phyloP scores from a whole-genome alignment of 2,113 vertebrate species.

The Syngnathoides biaculeatus region DNA sequence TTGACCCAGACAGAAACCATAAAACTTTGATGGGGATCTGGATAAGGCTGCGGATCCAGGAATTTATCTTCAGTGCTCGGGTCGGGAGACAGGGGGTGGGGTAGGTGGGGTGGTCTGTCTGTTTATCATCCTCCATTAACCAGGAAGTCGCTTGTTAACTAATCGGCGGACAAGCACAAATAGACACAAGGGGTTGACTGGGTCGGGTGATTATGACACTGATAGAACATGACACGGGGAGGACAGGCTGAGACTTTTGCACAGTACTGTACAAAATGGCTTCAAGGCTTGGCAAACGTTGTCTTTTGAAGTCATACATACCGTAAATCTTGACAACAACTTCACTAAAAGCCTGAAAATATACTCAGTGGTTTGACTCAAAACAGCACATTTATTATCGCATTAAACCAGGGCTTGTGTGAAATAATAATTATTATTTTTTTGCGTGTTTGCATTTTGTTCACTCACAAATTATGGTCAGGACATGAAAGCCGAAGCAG shows the following conservation, averaged over 20 bases:
- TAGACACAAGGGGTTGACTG: neutral
- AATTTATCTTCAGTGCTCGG: neutral
- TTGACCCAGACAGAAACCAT: neutral
- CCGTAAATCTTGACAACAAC: neutral
- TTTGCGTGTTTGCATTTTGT: neutral
- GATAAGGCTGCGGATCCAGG: neutral
- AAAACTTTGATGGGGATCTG: neutral
- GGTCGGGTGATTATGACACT: neutral
- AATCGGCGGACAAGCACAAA: neutral
- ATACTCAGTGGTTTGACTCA: neutral
- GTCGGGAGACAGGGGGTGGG: neutral
- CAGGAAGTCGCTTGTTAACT: neutral
- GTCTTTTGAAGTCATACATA: neutral
- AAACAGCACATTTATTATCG: neutral
- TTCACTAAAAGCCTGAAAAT: neutral
- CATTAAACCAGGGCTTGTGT: neutral
- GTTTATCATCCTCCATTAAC: neutral
- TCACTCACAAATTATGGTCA: slow-evolving; percentile 2
- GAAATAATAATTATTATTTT: neutral
- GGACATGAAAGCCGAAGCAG: neutral
- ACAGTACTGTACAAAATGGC: neutral
- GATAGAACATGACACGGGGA: neutral
- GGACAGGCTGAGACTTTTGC: neutral
- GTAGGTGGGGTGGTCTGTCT: too few relatives aligned
- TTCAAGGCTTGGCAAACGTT: neutral